Evolutionary conservation across 2,113 vertebrate genomes (phyloP).

Genomic region (Ciconia boyciana): DNA sequence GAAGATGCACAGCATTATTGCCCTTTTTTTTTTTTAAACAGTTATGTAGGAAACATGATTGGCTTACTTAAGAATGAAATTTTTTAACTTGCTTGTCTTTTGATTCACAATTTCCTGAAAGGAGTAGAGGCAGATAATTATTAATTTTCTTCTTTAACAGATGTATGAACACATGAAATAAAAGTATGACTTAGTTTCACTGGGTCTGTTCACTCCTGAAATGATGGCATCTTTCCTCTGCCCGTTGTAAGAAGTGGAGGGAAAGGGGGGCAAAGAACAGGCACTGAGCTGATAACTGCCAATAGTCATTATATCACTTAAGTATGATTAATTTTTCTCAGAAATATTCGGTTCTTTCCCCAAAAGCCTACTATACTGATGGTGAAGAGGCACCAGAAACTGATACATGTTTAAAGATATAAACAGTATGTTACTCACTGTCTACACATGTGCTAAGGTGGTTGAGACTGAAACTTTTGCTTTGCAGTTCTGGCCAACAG

Average conservation of each 20-base stretch:
- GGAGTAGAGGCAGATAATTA: neutral
- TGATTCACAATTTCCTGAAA: neutral
- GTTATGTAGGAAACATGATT: neutral
- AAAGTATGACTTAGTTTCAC: neutral
- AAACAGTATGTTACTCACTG: neutral
- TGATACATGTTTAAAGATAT: fast-evolving
- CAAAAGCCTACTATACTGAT: neutral
- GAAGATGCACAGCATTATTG: neutral
- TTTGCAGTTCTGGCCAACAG: neutral
- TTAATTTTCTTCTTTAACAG: neutral
- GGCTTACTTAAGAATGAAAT: neutral
- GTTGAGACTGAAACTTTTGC: neutral
- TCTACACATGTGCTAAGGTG: neutral
- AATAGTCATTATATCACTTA: neutral
- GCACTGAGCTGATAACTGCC: neutral
- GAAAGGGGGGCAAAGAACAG: neutral
- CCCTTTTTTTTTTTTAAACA: neutral
- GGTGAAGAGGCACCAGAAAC: neutral
- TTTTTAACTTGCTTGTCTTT: neutral
- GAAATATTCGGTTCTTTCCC: neutral
- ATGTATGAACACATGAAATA: neutral
- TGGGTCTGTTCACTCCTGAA: neutral
- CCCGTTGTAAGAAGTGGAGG: neutral
- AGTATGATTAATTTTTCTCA: neutral
- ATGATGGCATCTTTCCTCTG: neutral